phyloP scores from a whole-genome alignment of 1,140 invertebrate genomes.

The Luehdorfia chinensis region DNA sequence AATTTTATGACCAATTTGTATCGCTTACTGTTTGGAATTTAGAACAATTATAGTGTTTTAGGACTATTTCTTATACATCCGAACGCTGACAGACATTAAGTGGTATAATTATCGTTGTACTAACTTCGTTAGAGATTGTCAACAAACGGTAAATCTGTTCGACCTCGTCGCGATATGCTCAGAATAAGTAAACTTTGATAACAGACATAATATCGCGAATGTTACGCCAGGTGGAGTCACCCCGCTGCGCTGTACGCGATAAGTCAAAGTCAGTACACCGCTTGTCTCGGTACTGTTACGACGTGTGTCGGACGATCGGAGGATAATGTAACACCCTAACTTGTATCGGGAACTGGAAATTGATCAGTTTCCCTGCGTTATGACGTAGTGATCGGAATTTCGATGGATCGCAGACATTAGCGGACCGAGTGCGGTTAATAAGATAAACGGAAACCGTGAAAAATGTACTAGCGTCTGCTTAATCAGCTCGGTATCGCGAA shows the following conservation, averaged over 20 bases:
- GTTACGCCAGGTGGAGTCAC: slow-evolving; percentile 9
- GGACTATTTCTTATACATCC: no score
- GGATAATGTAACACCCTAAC: background rate
- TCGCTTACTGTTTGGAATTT: no score
- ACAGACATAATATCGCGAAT: background rate
- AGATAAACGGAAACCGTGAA: background rate
- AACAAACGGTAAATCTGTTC: no score
- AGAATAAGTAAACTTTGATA: slow-evolving; percentile 9
- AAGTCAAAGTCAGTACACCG: slow-evolving; percentile 1
- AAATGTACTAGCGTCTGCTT: no score
- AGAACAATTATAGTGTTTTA: no score
- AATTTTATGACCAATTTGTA: no score
- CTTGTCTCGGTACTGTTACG: background rate
- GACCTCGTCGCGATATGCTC: no score
- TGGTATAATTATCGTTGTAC: no score
- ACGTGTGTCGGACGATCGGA: slow-evolving; percentile 1
- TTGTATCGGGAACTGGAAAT: slow-evolving; percentile 7
- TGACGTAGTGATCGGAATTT: slow-evolving; percentile 35
- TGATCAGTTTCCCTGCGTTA: background rate
- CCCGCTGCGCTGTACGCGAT: slow-evolving; percentile 2
- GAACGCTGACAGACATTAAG: no score
- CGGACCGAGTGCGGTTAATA: background rate
- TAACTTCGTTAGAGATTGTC: no score
- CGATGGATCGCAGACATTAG: slow-evolving; percentile 45
- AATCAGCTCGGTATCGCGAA: background rate